Conservation (phyloP, 2,888 invertebrate genomes). For the Melanophora roralis region DNA sequence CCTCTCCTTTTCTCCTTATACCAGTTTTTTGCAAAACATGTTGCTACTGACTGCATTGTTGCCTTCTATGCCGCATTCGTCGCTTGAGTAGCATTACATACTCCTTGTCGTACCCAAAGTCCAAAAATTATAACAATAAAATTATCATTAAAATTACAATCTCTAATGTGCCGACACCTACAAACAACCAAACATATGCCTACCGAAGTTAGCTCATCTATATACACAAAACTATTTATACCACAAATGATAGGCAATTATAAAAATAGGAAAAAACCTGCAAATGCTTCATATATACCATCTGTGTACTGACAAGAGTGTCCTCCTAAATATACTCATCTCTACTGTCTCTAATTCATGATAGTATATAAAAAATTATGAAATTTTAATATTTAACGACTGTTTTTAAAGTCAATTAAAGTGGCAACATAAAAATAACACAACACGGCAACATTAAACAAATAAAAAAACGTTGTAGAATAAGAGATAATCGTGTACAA, state of each 20-base stretch:
- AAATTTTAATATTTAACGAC: conserved; percentile 54
- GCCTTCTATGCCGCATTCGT: no score
- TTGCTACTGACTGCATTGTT: no score
- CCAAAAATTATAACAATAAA: conserved; percentile 35
- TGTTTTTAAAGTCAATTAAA: conserved; percentile 57
- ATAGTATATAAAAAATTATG: conserved; percentile 42
- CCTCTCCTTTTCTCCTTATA: no score
- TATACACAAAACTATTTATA: conserved; percentile 11
- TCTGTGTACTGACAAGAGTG: no score
- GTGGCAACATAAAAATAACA: conserved; percentile 17
- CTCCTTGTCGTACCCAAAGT: conserved; percentile 2
- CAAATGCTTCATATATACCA: background rate
- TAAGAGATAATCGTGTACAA: conserved; percentile 36
- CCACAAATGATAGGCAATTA: conserved; percentile 43
- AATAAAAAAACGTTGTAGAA: background rate
- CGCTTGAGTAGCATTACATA: no score
- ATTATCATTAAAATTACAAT: conserved; percentile 36
- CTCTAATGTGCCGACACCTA: background rate
- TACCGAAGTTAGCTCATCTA: background rate
- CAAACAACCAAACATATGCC: background rate
- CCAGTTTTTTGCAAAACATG: no score
- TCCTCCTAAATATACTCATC: no score
- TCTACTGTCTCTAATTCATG: no score
- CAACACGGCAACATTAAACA: background rate
- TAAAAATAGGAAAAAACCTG: background rate